Percentiles rank a stretch among this genome's conserved stretches.
Evolutionary conservation across 2,888 invertebrate genomes (phyloP).

Genomic region (Caenorhabditis sulstoni): DNA sequence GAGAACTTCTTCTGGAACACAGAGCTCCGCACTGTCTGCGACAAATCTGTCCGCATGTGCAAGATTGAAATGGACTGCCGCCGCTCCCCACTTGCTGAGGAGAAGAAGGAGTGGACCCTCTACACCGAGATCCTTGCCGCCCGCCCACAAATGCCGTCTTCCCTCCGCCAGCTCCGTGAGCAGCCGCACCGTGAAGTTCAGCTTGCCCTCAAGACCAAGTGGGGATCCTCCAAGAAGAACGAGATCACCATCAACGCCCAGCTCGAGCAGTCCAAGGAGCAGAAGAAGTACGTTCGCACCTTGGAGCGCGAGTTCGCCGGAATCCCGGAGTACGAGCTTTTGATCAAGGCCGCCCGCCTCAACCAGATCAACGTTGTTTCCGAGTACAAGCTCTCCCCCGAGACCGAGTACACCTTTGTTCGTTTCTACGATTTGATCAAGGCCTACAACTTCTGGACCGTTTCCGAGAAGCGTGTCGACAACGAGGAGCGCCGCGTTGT

Average conservation of each 20-base stretch:
- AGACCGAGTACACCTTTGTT: slow-evolving; percentile 54
- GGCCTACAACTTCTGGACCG: slow-evolving; percentile 69
- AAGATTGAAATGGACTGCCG: slow-evolving; percentile 40
- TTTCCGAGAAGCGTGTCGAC: slow-evolving; percentile 44
- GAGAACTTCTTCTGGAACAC: slow-evolving; percentile 35
- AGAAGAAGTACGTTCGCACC: slow-evolving; percentile 48
- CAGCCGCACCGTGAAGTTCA: slow-evolving; percentile 64
- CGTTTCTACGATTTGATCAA: slow-evolving; percentile 65
- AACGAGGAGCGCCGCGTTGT: slow-evolving; percentile 49
- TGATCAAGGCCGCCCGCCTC: slow-evolving; percentile 68
- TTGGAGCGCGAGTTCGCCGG: slow-evolving; percentile 43
- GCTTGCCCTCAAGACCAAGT: slow-evolving; percentile 51
- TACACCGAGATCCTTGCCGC: slow-evolving; percentile 57
- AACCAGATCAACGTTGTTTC: slow-evolving; percentile 66
- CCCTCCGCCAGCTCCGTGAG: slow-evolving; percentile 57
- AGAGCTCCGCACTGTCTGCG: slow-evolving; percentile 44
- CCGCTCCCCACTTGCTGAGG: slow-evolving; percentile 49
- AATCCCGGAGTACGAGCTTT: slow-evolving; percentile 56
- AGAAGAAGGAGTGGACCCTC: slow-evolving; percentile 67
- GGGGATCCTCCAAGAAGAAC: slow-evolving; percentile 62
- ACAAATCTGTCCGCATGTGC: slow-evolving; percentile 52
- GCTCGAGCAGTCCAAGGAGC: slow-evolving; percentile 58
- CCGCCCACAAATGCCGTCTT: slow-evolving; percentile 64
- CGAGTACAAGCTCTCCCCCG: slow-evolving; percentile 63
- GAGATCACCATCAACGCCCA: slow-evolving; percentile 57